These are phyloP conservation scores for Callionymus lyra DNA, from an alignment of 2,113 vertebrate species.

Conservation along the genomic window DNA sequence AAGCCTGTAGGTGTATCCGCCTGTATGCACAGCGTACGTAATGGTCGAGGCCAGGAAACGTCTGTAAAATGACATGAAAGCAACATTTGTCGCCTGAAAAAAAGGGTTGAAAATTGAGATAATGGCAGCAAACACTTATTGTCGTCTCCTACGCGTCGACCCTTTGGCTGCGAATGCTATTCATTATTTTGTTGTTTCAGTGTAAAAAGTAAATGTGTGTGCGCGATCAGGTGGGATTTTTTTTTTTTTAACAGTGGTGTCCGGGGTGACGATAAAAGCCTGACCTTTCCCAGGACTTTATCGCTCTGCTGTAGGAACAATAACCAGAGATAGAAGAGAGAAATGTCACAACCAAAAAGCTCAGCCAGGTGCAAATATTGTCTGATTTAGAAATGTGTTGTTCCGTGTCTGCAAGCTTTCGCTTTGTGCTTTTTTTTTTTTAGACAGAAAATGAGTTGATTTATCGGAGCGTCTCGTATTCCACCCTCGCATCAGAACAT, in stretches of 20 bases:
- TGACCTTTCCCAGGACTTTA: constrained; percentile 42
- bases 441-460: too few species aligned
- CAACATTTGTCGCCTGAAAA: constrained; percentile 45
- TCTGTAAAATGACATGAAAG: constrained; percentile 34
- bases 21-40: constrained; percentile 15
- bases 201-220: not conserved
- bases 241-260: too few species aligned
- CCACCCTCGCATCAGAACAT: too few species aligned
- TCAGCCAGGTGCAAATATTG: constrained; percentile 14
- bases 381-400: constrained; percentile 10
- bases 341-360: constrained; percentile 35
- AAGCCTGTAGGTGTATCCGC: not conserved
- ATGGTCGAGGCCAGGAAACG: constrained; percentile 36
- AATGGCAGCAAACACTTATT: constrained; percentile 36
- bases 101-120: constrained; percentile 41
- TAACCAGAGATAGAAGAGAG: constrained; percentile 15
- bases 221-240: not conserved
- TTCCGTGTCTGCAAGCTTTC: too few species aligned
- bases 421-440: too few species aligned
- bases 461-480: too few species aligned
- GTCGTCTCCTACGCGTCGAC: constrained; percentile 29
- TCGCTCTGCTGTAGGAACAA: constrained; percentile 35
- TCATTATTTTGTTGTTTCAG: constrained; percentile 9
- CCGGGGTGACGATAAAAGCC: constrained; percentile 37
- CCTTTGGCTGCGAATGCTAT: constrained; percentile 28